Conservation (phyloP, 2,797 vertebrate genomes). For the Takifugu ocellatus region DNA sequence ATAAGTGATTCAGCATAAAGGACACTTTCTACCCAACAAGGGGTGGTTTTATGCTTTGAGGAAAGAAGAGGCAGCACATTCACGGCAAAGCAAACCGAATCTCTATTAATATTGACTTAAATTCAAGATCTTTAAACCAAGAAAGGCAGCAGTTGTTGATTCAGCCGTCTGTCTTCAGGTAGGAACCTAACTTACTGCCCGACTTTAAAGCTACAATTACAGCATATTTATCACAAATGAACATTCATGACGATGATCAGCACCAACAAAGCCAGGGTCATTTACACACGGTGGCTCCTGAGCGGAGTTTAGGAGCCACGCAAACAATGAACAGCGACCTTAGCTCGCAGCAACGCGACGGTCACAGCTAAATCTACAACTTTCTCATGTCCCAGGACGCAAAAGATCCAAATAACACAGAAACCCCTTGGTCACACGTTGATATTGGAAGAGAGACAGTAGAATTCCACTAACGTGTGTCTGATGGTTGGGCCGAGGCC, state of each 20-base stretch:
- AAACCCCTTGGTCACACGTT: no score
- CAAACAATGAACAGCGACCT: constrained; percentile 38
- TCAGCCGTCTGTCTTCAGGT: not conserved
- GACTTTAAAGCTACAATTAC: not conserved
- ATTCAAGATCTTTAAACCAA: not conserved
- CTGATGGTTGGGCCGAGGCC: constrained; percentile 9
- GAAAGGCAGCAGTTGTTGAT: accelerated
- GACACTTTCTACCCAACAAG: no score
- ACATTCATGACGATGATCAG: no score
- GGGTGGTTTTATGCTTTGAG: no score
- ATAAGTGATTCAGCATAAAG: not conserved
- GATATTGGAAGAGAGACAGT: no score
- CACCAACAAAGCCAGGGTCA: no score
- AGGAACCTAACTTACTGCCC: not conserved
- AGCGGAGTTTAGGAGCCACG: constrained; percentile 35
- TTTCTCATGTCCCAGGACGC: no score
- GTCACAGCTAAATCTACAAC: not conserved
- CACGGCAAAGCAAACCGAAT: not conserved
- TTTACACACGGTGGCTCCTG: not conserved
- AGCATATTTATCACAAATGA: not conserved
- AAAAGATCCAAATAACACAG: no score
- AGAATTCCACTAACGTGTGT: not conserved
- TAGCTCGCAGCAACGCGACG: constrained; percentile 2
- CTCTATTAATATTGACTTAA: no score
- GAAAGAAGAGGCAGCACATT: not conserved